These are phyloP conservation scores for Tetanocera ferruginea DNA, from an alignment of 2,888 invertebrate genomes.

Conservation along the genomic window DNA sequence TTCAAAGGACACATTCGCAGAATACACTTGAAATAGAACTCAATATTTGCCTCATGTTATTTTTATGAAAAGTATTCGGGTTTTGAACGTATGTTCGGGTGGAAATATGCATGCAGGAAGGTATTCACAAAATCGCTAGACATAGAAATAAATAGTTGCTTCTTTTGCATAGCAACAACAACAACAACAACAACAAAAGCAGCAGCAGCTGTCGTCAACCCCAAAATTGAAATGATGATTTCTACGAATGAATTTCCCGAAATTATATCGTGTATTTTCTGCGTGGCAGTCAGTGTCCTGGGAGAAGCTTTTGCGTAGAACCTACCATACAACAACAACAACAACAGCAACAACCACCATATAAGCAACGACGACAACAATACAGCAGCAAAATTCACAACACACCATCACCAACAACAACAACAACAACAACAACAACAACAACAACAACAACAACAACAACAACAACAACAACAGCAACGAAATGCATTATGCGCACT, in stretches of 20 bases:
- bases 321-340: not conserved
- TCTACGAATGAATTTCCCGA: constrained; percentile 17
- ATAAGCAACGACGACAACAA: not conserved
- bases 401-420: not conserved
- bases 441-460: constrained; percentile 2
- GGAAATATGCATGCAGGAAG: too few relatives aligned
- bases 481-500: constrained; percentile 36
- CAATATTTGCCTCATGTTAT: too few relatives aligned
- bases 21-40: too few relatives aligned
- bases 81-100: too few relatives aligned
- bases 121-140: too few relatives aligned
- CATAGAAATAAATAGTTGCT: too few relatives aligned
- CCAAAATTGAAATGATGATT: not conserved
- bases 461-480: not conserved
- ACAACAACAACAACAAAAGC: too few relatives aligned
- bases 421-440: not conserved
- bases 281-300: constrained; percentile 9
- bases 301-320: constrained; percentile 32
- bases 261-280: constrained; percentile 9
- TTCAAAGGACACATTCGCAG: too few relatives aligned
- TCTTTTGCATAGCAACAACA: too few relatives aligned
- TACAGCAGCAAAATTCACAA: not conserved
- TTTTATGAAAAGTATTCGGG: too few relatives aligned
- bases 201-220: not conserved
- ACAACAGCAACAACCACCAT: not conserved